A percentile compares a stretch with the other conserved stretches of the same genome.
Conservation (phyloP, 1,140 invertebrate species). For the Cotesia vestalis region DNA sequence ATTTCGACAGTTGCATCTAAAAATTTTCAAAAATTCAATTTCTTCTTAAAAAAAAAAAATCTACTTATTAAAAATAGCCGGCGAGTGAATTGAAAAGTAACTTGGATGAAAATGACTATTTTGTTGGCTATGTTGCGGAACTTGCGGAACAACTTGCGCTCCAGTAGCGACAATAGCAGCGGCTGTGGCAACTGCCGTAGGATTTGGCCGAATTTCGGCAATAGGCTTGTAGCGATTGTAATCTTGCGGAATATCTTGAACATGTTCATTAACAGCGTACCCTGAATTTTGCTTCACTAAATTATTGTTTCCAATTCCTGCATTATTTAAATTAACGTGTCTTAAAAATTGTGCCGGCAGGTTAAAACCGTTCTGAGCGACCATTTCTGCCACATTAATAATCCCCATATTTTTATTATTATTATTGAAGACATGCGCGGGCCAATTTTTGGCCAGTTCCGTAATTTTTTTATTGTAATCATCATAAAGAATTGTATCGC, state of each 20-base stretch:
- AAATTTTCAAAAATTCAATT: too few relatives aligned
- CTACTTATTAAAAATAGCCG: not conserved
- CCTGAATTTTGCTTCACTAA: not conserved
- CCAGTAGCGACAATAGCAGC: too few relatives aligned
- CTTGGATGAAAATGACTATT: too few relatives aligned
- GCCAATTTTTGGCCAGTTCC: conserved; percentile 22
- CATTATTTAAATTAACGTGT: too few relatives aligned
- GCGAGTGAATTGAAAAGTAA: not conserved
- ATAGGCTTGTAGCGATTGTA: conserved; percentile 14
- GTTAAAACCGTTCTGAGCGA: too few relatives aligned
- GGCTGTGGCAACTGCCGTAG: too few relatives aligned
- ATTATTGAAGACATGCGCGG: not conserved
- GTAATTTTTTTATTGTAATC: conserved; percentile 28
- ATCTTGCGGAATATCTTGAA: conserved; percentile 32
- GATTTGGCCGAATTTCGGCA: too few relatives aligned
- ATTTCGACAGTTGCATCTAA: too few relatives aligned
- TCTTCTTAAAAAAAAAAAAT: not conserved
- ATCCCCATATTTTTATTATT: too few relatives aligned
- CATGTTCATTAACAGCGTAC: conserved; percentile 27
- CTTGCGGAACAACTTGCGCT: not conserved
- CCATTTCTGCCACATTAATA: too few relatives aligned
- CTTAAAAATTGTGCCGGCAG: too few relatives aligned
- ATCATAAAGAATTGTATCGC: conserved; percentile 11
- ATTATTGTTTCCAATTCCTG: too few relatives aligned
- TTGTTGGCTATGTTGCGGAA: not conserved